Evolutionary conservation across 2,113 vertebrate genomes (phyloP).

Genomic region (Petaurus breviceps): DNA sequence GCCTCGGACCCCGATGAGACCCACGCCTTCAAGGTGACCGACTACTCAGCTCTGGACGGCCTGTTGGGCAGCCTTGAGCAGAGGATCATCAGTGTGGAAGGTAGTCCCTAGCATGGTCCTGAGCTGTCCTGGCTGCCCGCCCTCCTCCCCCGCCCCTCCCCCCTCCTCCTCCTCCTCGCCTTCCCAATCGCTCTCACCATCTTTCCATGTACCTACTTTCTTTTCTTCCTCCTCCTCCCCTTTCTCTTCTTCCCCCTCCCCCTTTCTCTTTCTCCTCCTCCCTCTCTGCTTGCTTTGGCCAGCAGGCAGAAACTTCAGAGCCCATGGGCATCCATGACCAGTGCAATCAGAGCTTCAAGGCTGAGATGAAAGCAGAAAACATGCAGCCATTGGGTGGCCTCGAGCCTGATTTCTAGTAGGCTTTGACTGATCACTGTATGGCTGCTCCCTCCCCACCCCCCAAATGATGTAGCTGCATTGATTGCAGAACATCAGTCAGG

Average conservation of each 20-base stretch:
- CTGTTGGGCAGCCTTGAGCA: slow-evolving; percentile 82
- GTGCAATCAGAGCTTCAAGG: background rate
- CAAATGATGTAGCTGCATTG: too few relatives aligned
- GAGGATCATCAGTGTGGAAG: slow-evolving; percentile 84
- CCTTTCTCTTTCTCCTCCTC: background rate
- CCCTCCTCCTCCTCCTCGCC: background rate
- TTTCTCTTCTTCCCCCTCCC: too few relatives aligned
- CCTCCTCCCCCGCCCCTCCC: background rate
- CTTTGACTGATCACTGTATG: background rate
- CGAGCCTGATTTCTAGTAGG: background rate
- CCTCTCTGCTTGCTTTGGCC: background rate
- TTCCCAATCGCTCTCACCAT: too few relatives aligned
- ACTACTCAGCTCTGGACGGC: slow-evolving; percentile 82
- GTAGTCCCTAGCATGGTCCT: slow-evolving; percentile 57
- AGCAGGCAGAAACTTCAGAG: background rate
- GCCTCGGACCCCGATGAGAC: slow-evolving; percentile 79
- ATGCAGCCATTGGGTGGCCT: rapidly evolving
- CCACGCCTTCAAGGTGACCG: slow-evolving; percentile 83
- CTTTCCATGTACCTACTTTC: too few relatives aligned
- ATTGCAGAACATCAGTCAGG: too few relatives aligned
- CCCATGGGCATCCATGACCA: background rate
- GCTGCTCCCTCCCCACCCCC: too few relatives aligned
- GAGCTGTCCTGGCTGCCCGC: background rate
- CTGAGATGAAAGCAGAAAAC: background rate
- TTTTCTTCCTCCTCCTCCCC: too few relatives aligned